Conservation (phyloP, 2,113 vertebrate genomes). For the Sisor rabdophorus region DNA sequence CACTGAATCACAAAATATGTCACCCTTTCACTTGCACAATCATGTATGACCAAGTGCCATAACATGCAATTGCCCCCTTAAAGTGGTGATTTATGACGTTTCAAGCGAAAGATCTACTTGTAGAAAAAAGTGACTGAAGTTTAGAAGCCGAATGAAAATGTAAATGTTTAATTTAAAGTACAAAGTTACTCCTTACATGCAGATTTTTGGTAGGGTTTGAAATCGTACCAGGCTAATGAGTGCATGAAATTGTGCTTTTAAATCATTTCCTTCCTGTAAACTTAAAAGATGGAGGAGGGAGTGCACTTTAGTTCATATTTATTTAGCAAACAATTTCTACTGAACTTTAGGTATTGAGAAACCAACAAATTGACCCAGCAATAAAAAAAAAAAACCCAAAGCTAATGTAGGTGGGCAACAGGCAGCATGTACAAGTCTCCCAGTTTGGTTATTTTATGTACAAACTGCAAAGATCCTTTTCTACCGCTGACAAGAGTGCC, state of each 20-base stretch:
- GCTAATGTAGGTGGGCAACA: conserved; percentile 7
- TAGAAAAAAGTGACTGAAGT: not conserved
- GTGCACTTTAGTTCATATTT: not conserved
- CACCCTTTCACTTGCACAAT: not conserved
- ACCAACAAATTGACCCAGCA: not conserved
- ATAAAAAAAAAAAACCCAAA: not conserved
- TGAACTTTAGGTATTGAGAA: not conserved
- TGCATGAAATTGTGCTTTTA: not conserved
- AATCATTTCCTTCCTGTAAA: not conserved
- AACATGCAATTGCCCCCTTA: not conserved
- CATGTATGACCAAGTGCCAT: not conserved
- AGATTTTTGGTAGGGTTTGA: not conserved
- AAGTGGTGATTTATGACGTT: not conserved
- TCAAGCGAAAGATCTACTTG: not conserved
- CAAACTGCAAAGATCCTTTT: not conserved
- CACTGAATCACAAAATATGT: not conserved
- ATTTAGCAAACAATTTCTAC: not conserved
- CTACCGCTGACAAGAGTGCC: not conserved
- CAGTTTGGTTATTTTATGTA: not conserved
- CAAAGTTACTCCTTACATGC: not conserved
- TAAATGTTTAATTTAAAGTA: too few species aligned
- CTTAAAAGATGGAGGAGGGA: not conserved
- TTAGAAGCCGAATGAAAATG: not conserved
- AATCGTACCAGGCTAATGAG: not conserved
- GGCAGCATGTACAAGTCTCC: not conserved